A percentile compares a stretch with the other conserved stretches of the same genome.
These are phyloP conservation scores for Dryadula phaetusa DNA, from an alignment of 2,888 invertebrate genomes.

Conservation along the genomic window DNA sequence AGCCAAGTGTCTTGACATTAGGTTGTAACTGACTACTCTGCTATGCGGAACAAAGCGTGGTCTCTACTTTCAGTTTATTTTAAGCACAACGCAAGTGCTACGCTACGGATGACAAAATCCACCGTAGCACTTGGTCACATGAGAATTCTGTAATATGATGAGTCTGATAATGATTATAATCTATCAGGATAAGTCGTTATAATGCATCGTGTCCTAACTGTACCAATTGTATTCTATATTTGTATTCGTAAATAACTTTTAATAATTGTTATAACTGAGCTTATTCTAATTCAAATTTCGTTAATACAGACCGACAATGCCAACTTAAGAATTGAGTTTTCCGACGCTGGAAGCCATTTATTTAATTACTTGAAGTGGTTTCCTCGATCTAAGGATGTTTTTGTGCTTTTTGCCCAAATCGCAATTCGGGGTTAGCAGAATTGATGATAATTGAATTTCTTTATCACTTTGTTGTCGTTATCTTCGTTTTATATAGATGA, in stretches of 20 bases:
- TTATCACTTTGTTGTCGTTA: constrained; percentile 15
- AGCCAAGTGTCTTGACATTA: too few species aligned
- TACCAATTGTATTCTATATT: neutral
- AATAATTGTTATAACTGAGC: neutral
- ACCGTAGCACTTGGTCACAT: too few species aligned
- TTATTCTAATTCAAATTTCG: neutral
- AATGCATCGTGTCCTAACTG: too few species aligned
- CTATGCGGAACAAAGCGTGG: too few species aligned
- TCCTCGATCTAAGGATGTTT: constrained; percentile 4
- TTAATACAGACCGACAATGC: neutral
- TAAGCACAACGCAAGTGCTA: too few species aligned
- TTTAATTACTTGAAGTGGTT: constrained; percentile 34
- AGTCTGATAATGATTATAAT: too few species aligned
- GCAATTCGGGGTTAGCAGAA: constrained; percentile 18
- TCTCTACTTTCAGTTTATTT: too few species aligned
- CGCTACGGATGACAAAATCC: too few species aligned
- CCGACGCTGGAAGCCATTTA: constrained; percentile 21
- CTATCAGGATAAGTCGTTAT: too few species aligned
- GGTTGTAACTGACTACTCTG: too few species aligned
- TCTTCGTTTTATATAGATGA: neutral
- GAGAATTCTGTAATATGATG: too few species aligned
- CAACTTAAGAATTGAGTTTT: constrained; percentile 18
- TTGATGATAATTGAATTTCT: constrained; percentile 25
- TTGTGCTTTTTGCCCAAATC: constrained; percentile 18
- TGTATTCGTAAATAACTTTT: neutral